Base-by-base conservation (phyloP, 2,113 vertebrate species). In the Noturus placidus region DNA sequence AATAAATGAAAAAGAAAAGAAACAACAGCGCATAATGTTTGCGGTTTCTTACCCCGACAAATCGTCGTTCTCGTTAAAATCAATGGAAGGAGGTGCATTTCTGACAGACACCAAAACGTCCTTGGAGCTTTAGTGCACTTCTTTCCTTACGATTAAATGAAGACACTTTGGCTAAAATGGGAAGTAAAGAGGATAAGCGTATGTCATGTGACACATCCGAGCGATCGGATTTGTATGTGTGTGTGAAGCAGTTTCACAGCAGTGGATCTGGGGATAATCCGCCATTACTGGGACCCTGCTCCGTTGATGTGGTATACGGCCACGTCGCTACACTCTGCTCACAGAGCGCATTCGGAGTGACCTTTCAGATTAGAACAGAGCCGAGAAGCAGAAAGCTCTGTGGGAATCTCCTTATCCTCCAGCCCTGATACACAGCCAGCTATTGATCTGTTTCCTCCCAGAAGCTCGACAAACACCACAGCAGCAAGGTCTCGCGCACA, bases 391-490 rank as follows among this genome's bases (percentile, higher is more conserved):
- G 6, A 42, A 59, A 27, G 42, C 85, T 54, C 85, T 35, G 59
- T 4, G 30, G 59, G 85, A 69, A 80, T 33, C 85, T 80, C 85
- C 61, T 86, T 67, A 86, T 79, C 85, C 76, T 59, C 11, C 46
- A 69, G 85, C 14, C 6, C 59, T 56, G 61, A 79, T 63, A 67
- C 85, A 79, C 85, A 80, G 85, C 74, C 85, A 86, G 85, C 61
- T 86, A 86, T 80, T 86, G 85, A 80, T 86, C 76, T 54, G 85
- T 80, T 67, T 52, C 42, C 57, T 59, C 76, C 85, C 59, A 86
- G 42, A 61, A 38, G 57, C 76, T 61, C 20, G 35, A 80, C 19
- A 80, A 30, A 80, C 78, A 80, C 54, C 8, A 5, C 30, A 80
- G 30, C 52, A 80, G 78, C 30, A 54, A 30, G 56, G 46, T 54